phyloP scores from a whole-genome alignment of 2,888 invertebrate species.

The Dione vanillae region DNA sequence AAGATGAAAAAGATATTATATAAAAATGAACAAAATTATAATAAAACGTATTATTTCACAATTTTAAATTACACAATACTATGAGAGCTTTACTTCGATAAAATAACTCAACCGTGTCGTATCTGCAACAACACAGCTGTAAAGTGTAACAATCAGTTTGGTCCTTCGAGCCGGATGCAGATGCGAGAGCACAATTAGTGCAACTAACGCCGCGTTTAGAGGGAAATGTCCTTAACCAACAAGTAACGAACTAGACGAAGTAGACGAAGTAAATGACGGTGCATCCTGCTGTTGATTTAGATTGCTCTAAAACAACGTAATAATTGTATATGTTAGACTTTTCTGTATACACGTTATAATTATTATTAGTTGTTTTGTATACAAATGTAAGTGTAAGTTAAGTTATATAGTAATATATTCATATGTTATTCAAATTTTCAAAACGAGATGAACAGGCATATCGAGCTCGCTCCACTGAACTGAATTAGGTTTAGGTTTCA shows the following conservation, averaged over 20 bases:
- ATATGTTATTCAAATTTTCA: not conserved
- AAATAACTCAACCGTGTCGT: not conserved
- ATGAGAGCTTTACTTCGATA: not conserved
- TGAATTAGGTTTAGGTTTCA: not conserved
- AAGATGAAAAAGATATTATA: not conserved
- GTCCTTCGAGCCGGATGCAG: conserved; percentile 25
- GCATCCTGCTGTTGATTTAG: conserved; percentile 3
- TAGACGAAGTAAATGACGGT: not conserved
- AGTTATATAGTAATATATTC: not conserved
- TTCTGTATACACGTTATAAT: not conserved
- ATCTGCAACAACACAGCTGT: not conserved
- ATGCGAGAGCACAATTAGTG: conserved; percentile 23
- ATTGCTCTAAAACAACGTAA: not conserved
- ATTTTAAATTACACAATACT: not conserved
- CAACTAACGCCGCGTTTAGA: conserved; percentile 14
- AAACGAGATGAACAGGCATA: not conserved
- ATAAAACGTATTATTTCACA: not conserved
- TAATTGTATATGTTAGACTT: not conserved
- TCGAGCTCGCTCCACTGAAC: not conserved
- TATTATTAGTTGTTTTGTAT: too few relatives aligned
- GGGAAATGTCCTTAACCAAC: conserved; percentile 20
- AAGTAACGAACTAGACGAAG: conserved; percentile 14
- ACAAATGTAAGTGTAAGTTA: not conserved
- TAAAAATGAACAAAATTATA: not conserved
- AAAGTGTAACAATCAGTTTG: conserved; percentile 17